phyloP scores from a whole-genome alignment of 2,113 vertebrate species.

The Tachysurus vachellii region DNA sequence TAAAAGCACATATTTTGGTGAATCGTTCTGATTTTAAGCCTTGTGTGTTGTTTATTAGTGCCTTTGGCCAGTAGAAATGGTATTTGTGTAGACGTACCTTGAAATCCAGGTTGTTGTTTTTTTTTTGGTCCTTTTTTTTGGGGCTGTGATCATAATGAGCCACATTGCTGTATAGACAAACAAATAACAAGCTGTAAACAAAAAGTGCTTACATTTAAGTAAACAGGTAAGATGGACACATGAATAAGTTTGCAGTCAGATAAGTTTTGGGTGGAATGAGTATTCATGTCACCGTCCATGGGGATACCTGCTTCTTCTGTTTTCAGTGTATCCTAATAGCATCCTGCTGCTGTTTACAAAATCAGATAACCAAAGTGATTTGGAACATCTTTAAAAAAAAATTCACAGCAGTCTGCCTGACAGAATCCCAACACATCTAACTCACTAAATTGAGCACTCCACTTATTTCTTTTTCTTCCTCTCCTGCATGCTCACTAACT shows the following conservation, averaged over 20 bases:
- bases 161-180: neutral
- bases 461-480: conserved; percentile 65
- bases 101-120: neutral
- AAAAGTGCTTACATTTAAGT: neutral
- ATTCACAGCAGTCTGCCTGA: conserved; percentile 43
- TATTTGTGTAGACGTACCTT: neutral
- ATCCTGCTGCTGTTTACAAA: conserved; percentile 21
- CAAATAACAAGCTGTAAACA: neutral
- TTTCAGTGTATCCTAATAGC: neutral
- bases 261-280: neutral
- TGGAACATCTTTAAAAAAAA: neutral
- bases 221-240: neutral
- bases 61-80: neutral
- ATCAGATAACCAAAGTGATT: conserved; percentile 28
- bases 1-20: neutral
- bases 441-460: conserved; percentile 56
- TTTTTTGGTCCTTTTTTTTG: neutral
- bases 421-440: conserved; percentile 34
- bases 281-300: neutral
- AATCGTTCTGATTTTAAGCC: neutral
- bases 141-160: neutral
- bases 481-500: conserved; percentile 63
- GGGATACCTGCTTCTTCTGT: neutral
- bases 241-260: neutral
- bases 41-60: neutral